Conservation (phyloP, 2,888 invertebrate species). For the Tinea semifulvella region DNA sequence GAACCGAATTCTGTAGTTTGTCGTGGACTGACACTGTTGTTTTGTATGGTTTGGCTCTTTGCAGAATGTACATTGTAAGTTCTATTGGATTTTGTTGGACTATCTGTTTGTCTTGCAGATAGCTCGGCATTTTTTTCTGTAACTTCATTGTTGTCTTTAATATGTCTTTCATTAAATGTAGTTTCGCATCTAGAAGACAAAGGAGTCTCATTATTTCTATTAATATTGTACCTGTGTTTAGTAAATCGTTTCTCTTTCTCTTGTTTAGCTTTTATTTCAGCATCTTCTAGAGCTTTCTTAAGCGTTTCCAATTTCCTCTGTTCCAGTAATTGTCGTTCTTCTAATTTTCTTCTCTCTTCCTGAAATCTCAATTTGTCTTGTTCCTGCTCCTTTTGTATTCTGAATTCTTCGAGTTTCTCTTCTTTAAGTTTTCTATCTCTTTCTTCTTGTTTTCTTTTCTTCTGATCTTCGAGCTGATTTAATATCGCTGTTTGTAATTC, state of each 20-base stretch:
- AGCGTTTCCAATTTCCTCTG: conserved; percentile 78
- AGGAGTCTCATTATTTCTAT: conserved; percentile 14
- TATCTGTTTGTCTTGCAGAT: conserved; percentile 28
- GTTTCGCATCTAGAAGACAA: not conserved
- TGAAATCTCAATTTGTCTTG: conserved; percentile 74
- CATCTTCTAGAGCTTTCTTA: conserved; percentile 80
- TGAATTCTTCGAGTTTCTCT: conserved; percentile 82
- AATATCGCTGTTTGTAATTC: conserved; percentile 88
- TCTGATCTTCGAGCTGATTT: conserved; percentile 85
- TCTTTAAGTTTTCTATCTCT: conserved; percentile 76
- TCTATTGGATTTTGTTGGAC: conserved; percentile 49
- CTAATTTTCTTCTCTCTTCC: conserved; percentile 71
- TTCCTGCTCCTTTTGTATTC: conserved; percentile 78
- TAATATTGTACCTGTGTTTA: conserved; percentile 35
- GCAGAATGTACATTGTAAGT: conserved; percentile 54
- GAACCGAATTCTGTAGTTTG: conserved; percentile 53
- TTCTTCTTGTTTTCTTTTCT: conserved; percentile 78
- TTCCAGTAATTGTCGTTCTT: conserved; percentile 77
- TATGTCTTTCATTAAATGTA: not conserved
- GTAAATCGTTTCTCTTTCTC: conserved; percentile 68
- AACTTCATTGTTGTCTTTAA: not conserved
- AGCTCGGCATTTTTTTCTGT: not conserved
- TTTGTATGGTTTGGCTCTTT: conserved; percentile 35
- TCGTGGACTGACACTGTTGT: conserved; percentile 42
- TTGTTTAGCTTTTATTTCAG: conserved; percentile 75